Evolutionary conservation across 2,888 invertebrate genomes (phyloP).

Genomic region (Pandemis cinnamomeana): DNA sequence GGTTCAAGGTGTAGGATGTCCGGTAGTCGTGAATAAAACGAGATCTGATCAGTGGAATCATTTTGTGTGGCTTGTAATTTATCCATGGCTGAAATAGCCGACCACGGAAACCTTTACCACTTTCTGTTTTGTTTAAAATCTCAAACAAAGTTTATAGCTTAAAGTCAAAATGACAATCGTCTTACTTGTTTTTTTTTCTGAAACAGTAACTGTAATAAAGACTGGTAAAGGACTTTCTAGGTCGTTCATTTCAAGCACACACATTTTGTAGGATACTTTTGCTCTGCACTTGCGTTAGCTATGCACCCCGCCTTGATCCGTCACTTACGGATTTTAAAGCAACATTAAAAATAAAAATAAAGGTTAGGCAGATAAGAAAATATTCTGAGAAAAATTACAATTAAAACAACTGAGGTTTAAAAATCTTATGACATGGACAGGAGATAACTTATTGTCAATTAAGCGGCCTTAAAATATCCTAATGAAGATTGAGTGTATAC

Average conservation of each 20-base stretch:
- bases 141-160: too few relatives aligned
- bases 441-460: background rate
- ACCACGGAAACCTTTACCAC: background rate
- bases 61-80: background rate
- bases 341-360: too few relatives aligned
- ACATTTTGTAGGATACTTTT: too few relatives aligned
- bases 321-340: too few relatives aligned
- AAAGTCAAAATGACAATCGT: too few relatives aligned
- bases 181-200: too few relatives aligned
- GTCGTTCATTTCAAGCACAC: too few relatives aligned
- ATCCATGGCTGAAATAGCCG: background rate
- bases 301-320: too few relatives aligned
- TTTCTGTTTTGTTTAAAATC: too few relatives aligned
- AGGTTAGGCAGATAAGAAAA: background rate
- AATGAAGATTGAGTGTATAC: background rate
- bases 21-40: background rate
- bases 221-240: too few relatives aligned
- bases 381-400: background rate
- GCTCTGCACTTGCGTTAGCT: too few relatives aligned
- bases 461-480: background rate
- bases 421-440: background rate
- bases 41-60: background rate
- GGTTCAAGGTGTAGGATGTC: background rate
- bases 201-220: too few relatives aligned
- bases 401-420: background rate